These are phyloP conservation scores for Setipinna tenuifilis DNA, from an alignment of 2,797 vertebrate genomes.

Conservation along the genomic window DNA sequence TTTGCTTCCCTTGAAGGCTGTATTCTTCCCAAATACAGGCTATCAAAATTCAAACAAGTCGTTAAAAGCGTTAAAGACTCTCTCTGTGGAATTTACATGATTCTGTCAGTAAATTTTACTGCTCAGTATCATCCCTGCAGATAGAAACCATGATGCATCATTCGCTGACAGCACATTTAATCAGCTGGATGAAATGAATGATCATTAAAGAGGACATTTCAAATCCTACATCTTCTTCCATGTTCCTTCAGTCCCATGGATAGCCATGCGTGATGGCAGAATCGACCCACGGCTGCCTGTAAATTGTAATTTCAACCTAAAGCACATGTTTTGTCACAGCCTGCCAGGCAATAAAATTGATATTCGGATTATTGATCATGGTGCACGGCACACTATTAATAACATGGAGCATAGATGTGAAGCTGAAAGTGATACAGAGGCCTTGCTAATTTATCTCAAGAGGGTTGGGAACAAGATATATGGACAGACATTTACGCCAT, in stretches of 20 bases:
- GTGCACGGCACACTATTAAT: constrained; percentile 55
- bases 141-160: constrained; percentile 54
- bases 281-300: constrained; percentile 53
- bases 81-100: background rate
- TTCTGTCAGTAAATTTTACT: background rate
- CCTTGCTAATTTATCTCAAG: constrained; percentile 26
- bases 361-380: constrained; percentile 61
- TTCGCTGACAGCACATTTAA: constrained; percentile 57
- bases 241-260: constrained; percentile 46
- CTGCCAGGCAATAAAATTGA: constrained; percentile 58
- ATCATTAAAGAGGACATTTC: constrained; percentile 50
- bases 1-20: background rate
- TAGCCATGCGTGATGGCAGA: constrained; percentile 50
- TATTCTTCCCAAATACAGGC: background rate
- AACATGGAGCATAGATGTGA: constrained; percentile 48
- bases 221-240: constrained; percentile 42
- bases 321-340: constrained; percentile 59
- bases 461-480: constrained; percentile 8
- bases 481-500: background rate
- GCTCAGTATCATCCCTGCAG: background rate
- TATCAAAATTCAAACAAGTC: background rate
- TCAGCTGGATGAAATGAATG: constrained; percentile 54
- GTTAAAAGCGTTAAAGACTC: background rate
- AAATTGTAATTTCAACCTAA: constrained; percentile 55
- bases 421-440: constrained; percentile 44